A percentile compares a stretch with the other conserved stretches of the same genome.
These are phyloP conservation scores for Poecilus cupreus DNA, from an alignment of 2,888 invertebrate species.

Conservation along the genomic window DNA sequence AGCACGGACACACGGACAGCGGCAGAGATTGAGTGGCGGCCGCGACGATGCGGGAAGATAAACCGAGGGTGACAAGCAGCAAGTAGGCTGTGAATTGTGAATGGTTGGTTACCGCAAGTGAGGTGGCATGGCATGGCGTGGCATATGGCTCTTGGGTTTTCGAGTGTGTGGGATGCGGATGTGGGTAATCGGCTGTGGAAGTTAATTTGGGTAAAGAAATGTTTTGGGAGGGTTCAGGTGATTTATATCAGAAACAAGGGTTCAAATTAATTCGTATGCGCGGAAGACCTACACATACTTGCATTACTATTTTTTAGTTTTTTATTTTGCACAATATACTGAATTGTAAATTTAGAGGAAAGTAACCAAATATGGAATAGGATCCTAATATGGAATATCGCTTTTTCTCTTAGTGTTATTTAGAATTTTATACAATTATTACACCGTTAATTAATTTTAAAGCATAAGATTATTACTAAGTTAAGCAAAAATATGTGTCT, in stretches of 20 bases:
- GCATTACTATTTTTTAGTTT: too few relatives aligned
- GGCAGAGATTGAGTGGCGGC: slow-evolving; percentile 18
- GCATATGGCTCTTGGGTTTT: background rate
- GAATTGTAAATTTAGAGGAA: too few relatives aligned
- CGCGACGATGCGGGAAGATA: background rate
- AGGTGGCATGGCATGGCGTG: background rate
- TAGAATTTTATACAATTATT: too few relatives aligned
- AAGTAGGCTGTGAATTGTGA: slow-evolving; percentile 34
- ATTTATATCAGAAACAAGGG: background rate
- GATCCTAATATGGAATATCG: too few relatives aligned
- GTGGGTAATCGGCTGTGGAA: too few relatives aligned
- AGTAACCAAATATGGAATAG: too few relatives aligned
- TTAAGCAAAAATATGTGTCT: too few relatives aligned
- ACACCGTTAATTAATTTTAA: too few relatives aligned
- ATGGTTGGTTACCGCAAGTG: background rate
- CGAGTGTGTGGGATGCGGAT: background rate
- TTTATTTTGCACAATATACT: too few relatives aligned
- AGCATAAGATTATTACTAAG: too few relatives aligned
- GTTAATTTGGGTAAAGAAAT: background rate
- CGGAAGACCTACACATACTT: too few relatives aligned
- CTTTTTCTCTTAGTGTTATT: too few relatives aligned
- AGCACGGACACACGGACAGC: background rate
- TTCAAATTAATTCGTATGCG: background rate
- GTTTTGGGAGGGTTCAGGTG: background rate
- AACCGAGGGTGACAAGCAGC: slow-evolving; percentile 13